These are phyloP conservation scores for Brachionus rubens DNA, from an alignment of 1,140 invertebrate genomes.

Conservation along the genomic window DNA sequence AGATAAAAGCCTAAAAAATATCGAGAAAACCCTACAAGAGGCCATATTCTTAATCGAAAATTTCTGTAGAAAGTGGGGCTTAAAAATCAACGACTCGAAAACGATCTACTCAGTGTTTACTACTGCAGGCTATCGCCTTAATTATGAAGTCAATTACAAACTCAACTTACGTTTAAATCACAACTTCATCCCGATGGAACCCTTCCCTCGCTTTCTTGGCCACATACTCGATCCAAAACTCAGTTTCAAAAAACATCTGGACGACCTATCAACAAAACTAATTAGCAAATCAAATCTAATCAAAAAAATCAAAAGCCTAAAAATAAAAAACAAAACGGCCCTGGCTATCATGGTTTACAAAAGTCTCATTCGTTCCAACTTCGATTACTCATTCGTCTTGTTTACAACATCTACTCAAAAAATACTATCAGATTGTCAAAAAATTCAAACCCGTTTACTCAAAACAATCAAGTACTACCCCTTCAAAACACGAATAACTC, in stretches of 20 bases:
- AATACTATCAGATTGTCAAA: background rate
- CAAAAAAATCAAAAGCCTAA: background rate
- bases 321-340: background rate
- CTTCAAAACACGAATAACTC: background rate
- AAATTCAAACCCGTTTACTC: background rate
- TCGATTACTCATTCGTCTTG: background rate
- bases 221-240: background rate
- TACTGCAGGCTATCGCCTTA: background rate
- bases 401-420: background rate
- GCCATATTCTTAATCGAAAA: background rate
- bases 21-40: background rate
- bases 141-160: background rate
- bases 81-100: slow-evolving; percentile 1
- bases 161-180: background rate
- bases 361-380: background rate
- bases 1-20: background rate
- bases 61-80: background rate
- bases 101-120: background rate
- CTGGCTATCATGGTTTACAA: background rate
- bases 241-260: background rate
- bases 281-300: background rate
- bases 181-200: background rate
- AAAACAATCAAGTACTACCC: background rate
- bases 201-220: background rate
- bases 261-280: background rate